Conservation (phyloP, 2,797 vertebrate genomes). For the Harpagifer antarcticus region DNA sequence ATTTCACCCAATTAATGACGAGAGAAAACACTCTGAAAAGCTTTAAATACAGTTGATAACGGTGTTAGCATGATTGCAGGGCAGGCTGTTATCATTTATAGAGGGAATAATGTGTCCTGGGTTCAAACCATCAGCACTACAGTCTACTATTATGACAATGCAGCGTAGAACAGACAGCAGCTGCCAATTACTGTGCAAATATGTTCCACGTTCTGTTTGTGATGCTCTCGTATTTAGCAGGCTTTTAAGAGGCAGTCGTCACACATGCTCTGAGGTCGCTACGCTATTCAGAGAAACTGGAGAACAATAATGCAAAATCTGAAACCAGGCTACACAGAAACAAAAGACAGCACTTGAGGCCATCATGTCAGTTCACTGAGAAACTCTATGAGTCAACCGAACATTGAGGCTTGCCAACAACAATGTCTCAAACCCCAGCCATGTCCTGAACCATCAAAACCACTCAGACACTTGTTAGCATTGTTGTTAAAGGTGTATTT, state of each 20-base stretch:
- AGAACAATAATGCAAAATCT: neutral
- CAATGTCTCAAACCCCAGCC: no score
- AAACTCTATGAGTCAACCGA: no score
- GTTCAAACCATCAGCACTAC: conserved; percentile 17
- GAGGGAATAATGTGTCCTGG: conserved; percentile 28
- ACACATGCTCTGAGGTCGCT: neutral
- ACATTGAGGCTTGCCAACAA: no score
- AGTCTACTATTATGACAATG: conserved; percentile 51
- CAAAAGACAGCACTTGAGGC: no score
- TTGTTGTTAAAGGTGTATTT: no score
- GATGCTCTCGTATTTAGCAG: conserved; percentile 1
- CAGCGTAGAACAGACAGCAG: conserved; percentile 53
- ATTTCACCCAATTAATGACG: neutral
- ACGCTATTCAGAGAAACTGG: neutral
- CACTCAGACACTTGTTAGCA: no score
- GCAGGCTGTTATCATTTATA: conserved; percentile 18
- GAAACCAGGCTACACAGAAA: neutral
- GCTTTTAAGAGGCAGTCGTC: neutral
- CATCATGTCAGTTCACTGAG: neutral
- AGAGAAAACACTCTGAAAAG: neutral
- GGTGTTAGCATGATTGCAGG: conserved; percentile 48
- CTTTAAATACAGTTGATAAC: conserved; percentile 18
- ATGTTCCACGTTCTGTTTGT: neutral
- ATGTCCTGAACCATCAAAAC: no score
- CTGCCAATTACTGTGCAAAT: conserved; percentile 50